Evolutionary conservation across 64 coral and sea anemone species (phyloP).

Genomic region (Pachyseris speciosa): DNA sequence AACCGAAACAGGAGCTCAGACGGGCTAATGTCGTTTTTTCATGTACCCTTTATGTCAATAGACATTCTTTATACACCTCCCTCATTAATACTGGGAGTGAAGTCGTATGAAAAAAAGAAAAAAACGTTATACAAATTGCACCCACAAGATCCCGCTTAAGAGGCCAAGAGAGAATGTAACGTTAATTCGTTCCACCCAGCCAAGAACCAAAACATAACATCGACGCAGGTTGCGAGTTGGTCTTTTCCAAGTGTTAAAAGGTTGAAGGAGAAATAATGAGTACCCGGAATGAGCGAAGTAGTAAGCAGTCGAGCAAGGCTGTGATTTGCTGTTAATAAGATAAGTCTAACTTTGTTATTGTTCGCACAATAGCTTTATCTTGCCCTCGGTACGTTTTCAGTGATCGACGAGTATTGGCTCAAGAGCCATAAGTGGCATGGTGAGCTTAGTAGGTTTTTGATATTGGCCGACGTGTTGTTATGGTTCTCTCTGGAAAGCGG

Average conservation of each 20-base stretch:
- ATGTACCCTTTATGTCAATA: neutral
- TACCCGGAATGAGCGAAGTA: no score
- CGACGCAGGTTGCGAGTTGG: neutral
- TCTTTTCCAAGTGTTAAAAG: slow-evolving; percentile 10
- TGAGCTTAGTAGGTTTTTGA: neutral
- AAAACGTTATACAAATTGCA: neutral
- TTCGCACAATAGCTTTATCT: slow-evolving; percentile 9
- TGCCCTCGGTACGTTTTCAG: neutral
- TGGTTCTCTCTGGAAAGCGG: neutral
- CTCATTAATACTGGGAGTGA: neutral
- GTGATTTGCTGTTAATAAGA: slow-evolving; percentile 33
- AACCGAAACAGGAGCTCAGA: slow-evolving; percentile 10
- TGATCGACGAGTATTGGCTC: neutral
- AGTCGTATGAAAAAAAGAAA: neutral
- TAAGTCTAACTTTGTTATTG: neutral
- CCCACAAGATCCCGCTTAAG: neutral
- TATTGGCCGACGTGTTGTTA: neutral
- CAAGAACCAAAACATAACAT: neutral
- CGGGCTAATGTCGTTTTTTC: neutral
- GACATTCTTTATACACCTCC: neutral
- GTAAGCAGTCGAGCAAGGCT: neutral
- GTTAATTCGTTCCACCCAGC: neutral
- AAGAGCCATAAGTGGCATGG: neutral
- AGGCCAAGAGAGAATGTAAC: neutral
- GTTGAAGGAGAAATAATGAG: neutral